Base-by-base conservation (phyloP, 2,888 invertebrate species). In the Frankliniella fusca region DNA sequence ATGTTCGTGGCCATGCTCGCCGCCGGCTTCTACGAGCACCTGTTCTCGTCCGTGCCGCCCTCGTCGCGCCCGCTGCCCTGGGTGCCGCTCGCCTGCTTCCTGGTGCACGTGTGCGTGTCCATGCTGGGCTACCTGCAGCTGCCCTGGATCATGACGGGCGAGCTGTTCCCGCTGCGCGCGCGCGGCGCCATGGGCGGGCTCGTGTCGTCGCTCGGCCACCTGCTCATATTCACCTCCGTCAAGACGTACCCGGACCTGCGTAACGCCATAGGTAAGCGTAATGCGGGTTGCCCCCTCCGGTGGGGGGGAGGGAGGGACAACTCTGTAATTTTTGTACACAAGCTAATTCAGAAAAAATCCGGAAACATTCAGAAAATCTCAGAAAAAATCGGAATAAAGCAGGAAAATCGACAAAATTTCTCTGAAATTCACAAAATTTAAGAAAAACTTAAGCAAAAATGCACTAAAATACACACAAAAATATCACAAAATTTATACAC, bases 81-180 rank as follows among this genome's bases (percentile, higher is more conserved):
- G 86, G 85, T 90, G 23, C 90, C 90, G 48, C 86, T 93, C 5
- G 88, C 92, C 0, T 93, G 93, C 84, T 90, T 94, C 0, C 87
- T 93, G 49, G 88, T 92, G 23, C 93, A 94, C 86, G 93, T 94
- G 0, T 91, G 92, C 0, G 92, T 92, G 85, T 93, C 93, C 84
- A 94, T 93, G 93, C 90, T 93, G 1, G 94, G 94, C 0, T 93
- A 93, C 87, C 87, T 94, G 0, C 94, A 93, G 48, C 88, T 94
- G 8, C 94, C 94, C 0, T 94, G 93, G 93, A 92, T 94, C 49
- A 92, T 94, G 91, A 93, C 92, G 0, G 93, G 93, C 1, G 94
- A 94, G 86, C 86, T 94, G 80, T 94, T 93, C 85, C 93, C 93
- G 3, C 89, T 93, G 84, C 90, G 91, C 83, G 92, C 93, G 3